Percentiles rank a stretch among this genome's conserved stretches.
These are phyloP conservation scores for Drosophila formosana DNA, from an alignment of 2,888 invertebrate genomes.

Conservation along the genomic window DNA sequence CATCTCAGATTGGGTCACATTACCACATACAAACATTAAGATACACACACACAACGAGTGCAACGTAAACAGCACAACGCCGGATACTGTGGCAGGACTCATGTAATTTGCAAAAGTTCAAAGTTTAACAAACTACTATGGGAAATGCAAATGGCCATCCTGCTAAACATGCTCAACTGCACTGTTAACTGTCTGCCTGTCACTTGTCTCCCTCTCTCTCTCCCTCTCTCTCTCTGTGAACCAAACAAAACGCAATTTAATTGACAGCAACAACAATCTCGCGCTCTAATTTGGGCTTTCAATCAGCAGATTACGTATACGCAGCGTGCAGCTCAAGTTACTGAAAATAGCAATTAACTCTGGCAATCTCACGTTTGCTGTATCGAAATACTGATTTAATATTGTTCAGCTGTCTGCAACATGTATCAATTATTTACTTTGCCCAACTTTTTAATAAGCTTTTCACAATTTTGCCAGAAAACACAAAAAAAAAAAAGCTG, in stretches of 20 bases:
- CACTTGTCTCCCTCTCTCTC: background rate
- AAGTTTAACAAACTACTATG: conserved; percentile 79
- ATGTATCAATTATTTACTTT: conserved; percentile 42
- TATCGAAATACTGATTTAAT: background rate
- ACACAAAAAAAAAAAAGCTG: conserved; percentile 55
- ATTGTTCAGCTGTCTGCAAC: background rate
- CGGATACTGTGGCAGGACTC: conserved; percentile 75
- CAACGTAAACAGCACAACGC: conserved; percentile 59
- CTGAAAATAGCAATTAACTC: background rate
- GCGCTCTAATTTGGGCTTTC: conserved; percentile 15
- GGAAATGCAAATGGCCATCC: conserved; percentile 71
- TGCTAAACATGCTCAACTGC: conserved; percentile 47
- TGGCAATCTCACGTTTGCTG: background rate
- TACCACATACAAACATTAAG: conserved; percentile 59
- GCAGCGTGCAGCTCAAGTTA: conserved; percentile 21
- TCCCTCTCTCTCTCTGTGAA: background rate
- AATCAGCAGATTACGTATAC: conserved; percentile 49
- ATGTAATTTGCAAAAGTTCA: conserved; percentile 81
- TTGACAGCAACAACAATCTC: conserved; percentile 55
- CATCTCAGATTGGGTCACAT: conserved; percentile 47
- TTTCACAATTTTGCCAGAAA: conserved; percentile 28
- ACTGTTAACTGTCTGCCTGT: conserved; percentile 15
- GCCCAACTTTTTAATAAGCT: conserved; percentile 65
- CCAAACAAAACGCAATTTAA: conserved; percentile 66
- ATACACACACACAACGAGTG: conserved; percentile 34